Percentiles rank a stretch among this genome's conserved stretches.
Evolutionary conservation across 2,888 invertebrate genomes (phyloP).

Genomic region (Dioctria rufipes): DNA sequence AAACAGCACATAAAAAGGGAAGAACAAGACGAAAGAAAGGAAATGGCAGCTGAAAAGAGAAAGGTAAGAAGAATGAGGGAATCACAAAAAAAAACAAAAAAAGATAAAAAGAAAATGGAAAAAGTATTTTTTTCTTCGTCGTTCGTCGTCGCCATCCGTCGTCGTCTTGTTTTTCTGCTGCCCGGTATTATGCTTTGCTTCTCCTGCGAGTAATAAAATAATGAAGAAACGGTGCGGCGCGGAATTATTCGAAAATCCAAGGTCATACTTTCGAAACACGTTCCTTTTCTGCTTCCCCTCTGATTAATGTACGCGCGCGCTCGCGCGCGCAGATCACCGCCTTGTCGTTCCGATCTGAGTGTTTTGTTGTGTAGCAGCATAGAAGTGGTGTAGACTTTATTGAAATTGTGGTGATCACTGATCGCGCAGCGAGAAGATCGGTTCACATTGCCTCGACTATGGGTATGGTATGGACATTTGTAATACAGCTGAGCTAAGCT

Average conservation of each 20-base stretch:
- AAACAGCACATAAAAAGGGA: conserved; percentile 12
- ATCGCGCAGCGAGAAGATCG: conserved; percentile 29
- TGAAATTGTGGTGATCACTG: conserved; percentile 26
- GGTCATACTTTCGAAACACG: conserved; percentile 59
- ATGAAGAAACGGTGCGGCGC: conserved; percentile 35
- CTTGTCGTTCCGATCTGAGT: neutral
- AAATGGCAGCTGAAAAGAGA: conserved; percentile 48
- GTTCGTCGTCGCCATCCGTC: conserved; percentile 12
- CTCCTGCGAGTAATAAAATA: neutral
- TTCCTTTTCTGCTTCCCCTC: conserved; percentile 54
- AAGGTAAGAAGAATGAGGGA: conserved; percentile 23
- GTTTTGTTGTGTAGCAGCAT: neutral
- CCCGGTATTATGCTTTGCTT: too few relatives aligned
- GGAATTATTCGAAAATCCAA: conserved; percentile 56
- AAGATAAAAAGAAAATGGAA: conserved; percentile 37
- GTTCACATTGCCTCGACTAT: conserved; percentile 25
- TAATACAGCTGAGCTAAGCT: too few relatives aligned
- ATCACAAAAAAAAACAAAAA: neutral
- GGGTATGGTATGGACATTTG: neutral
- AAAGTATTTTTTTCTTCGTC: conserved; percentile 17
- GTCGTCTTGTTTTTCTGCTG: conserved; percentile 10
- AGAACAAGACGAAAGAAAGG: conserved; percentile 39
- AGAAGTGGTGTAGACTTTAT: conserved; percentile 13
- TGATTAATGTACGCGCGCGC: conserved; percentile 14
- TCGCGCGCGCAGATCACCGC: neutral